Base-by-base conservation (phyloP, 2,113 vertebrate species). In the Manacus vitellinus region DNA sequence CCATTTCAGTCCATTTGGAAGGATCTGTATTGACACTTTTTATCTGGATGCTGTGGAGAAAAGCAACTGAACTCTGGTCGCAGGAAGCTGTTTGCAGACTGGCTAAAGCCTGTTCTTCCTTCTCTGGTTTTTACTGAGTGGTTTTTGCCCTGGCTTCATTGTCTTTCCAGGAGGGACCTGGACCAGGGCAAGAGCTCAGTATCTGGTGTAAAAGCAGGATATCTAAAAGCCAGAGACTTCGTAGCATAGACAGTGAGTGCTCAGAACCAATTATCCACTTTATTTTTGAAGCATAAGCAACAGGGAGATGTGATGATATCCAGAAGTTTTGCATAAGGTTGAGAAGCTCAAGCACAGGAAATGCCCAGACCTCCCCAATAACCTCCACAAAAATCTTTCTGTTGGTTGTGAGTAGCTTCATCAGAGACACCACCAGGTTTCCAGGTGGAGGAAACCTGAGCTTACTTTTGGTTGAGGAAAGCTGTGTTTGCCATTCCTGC, bases 171-270 rank as follows among this genome's bases (percentile, higher is more conserved):
- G 21, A 92, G 44, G 22, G 18, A n/a, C 2, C 3, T 73, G 58
- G 52, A 52, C 8, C 35, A 31, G 24, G 24, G 31, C 1, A 2
- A 77, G n/a, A 73, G 47, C 14, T 73, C 0, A 0, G 5, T 55
- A 30, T 35, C 43, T 74, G 18, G 12, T 88, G 9, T 67, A 52
- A 63, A 62, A 37, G 33, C 22, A 88, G 16, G 9, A 67, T 47
- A 18, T 6, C 30, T 39, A 35, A 85, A 82, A 51, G 20, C 8
- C 31, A 55, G 54, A 70, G 43, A 25, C n/a, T 41, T 9, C 31
- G 44, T 27, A 61, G 52, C 19, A 65, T 39, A 91, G 33, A 28
- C 12, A 55, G 17, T 33, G 1, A 6, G 5, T 33, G 25, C 61
- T 80, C 68, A 43, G 54, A 86, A 68, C 41, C 30, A 47, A 15